These are phyloP conservation scores for Asarcornis scutulata DNA, from an alignment of 2,113 vertebrate species.

Conservation along the genomic window DNA sequence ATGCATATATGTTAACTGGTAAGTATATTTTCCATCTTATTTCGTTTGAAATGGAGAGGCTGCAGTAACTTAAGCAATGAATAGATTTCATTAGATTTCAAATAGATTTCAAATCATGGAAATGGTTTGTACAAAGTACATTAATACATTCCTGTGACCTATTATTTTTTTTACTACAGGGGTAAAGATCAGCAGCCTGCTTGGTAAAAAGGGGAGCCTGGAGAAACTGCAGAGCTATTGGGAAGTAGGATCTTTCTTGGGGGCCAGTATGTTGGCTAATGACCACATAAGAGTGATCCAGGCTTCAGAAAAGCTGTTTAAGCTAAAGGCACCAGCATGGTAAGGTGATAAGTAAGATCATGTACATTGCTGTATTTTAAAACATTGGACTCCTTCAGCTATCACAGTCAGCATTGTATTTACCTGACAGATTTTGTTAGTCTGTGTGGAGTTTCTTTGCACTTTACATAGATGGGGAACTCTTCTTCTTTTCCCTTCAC, in stretches of 20 bases:
- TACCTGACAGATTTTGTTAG: not conserved
- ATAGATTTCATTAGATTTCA: not conserved
- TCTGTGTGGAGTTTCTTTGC: not conserved
- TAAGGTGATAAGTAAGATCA: slow-evolving; percentile 63
- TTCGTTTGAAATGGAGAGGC: not conserved
- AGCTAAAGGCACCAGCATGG: slow-evolving; percentile 95
- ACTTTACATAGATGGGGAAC: not conserved
- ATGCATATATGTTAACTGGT: not conserved
- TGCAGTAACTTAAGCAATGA: not conserved
- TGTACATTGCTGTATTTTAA: not conserved
- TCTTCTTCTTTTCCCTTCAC: not conserved
- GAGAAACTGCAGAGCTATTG: slow-evolving; percentile 99
- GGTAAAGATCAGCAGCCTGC: slow-evolving; percentile 95
- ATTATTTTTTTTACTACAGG: slow-evolving; percentile 78
- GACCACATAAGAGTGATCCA: slow-evolving; percentile 94
- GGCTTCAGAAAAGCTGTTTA: slow-evolving; percentile 97
- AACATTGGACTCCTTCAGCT: not conserved
- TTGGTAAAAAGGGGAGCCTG: slow-evolving; percentile 96
- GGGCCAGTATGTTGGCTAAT: slow-evolving; percentile 93
- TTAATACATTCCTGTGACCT: slow-evolving; percentile 3
- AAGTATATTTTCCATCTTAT: slow-evolving; percentile 47
- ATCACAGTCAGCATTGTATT: not conserved
- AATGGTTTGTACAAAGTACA: not conserved
- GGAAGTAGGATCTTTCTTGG: slow-evolving; percentile 98
- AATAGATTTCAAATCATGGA: not conserved